phyloP scores from a whole-genome alignment of 2,113 vertebrate genomes.

The Phoxinus phoxinus region DNA sequence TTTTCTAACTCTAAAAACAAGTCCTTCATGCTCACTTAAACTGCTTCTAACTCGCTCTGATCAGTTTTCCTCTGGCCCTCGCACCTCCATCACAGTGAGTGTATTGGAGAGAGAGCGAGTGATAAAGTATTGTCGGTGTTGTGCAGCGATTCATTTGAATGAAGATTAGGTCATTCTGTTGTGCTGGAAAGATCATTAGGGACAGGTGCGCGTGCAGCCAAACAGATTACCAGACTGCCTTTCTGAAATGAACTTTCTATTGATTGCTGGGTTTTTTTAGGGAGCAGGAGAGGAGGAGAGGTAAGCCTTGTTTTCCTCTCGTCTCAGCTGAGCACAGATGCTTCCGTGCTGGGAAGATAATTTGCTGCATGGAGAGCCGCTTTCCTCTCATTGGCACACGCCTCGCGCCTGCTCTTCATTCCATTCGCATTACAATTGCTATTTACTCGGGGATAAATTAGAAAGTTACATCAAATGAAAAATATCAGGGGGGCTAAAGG shows the following conservation, averaged over 20 bases:
- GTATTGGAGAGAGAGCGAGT: neutral
- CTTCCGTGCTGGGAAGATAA: slow-evolving; percentile 43
- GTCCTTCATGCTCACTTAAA: neutral
- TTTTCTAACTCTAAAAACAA: neutral
- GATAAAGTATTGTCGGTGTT: slow-evolving; percentile 2
- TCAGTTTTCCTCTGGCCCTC: neutral
- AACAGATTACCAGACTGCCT: slow-evolving; percentile 70
- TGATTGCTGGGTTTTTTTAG: slow-evolving; percentile 71
- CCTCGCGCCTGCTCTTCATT: slow-evolving; percentile 18
- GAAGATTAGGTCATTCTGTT: slow-evolving; percentile 45
- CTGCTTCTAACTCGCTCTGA: neutral
- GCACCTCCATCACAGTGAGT: neutral
- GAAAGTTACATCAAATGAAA: slow-evolving; percentile 16
- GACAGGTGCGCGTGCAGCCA: slow-evolving; percentile 70
- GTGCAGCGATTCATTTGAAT: slow-evolving; percentile 36
- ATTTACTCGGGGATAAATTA: slow-evolving; percentile 33
- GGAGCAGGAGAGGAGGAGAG: slow-evolving; percentile 2
- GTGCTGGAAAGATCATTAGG: slow-evolving; percentile 63
- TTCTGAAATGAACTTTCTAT: slow-evolving; percentile 78
- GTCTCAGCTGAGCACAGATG: slow-evolving; percentile 41
- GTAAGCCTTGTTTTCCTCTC: slow-evolving; percentile 38
- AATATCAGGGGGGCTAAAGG: slow-evolving; percentile 18
- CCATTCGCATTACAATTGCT: neutral
- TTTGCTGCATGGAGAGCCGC: slow-evolving; percentile 34
- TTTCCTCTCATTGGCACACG: slow-evolving; percentile 18